Base-by-base conservation (phyloP, 1,140 invertebrate genomes). In the Drosophila littoralis region DNA sequence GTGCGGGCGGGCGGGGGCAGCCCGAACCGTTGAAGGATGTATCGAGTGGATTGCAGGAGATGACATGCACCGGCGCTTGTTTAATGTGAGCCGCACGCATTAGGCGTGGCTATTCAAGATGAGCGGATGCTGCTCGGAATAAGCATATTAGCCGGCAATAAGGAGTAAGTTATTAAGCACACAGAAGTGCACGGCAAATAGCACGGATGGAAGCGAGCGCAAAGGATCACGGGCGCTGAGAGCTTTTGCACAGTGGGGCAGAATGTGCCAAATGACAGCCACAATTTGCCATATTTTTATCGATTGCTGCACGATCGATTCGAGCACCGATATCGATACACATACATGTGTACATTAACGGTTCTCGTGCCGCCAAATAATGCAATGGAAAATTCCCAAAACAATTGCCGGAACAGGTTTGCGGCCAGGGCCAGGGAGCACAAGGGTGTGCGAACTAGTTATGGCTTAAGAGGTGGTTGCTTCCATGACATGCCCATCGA, bases 371-470 rank as follows among this genome's bases (percentile, higher is more conserved):
- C 8, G 2, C 7, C 38, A 55, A 57, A 50, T 38, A 61, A 52
- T 70, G 78, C 78, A 58, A 54, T 81, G 82, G 82, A 86, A 86
- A 85, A 86, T 86, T 78, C 57, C 83, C 83, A 82, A 82, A 76
- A 86, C 58, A 5, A 28, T 28, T 28, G 4, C 33, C 4, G 10
- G n/a, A 13, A 13, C 40, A 13, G n/a, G 40, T 42, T 42, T 5
- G 6, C 0, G 13, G 52, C 12, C 12, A 12, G 28, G 55, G 38
- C 6, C 8, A 7, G 38, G 42, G 32, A 2, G 35, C 38, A 51
- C 43, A 58, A 32, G 65, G 22, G 6, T 22, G 36, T 17, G 7
- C 33, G 32, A 32, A 67, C 51, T 28, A 43, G 50, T 65, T 69
- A 10, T 1, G 9, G 8, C 22, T 36, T 6, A 9, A 32, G 46